These are phyloP conservation scores for Pediacus dermestoides DNA, from an alignment of 2,888 invertebrate genomes.

Conservation along the genomic window DNA sequence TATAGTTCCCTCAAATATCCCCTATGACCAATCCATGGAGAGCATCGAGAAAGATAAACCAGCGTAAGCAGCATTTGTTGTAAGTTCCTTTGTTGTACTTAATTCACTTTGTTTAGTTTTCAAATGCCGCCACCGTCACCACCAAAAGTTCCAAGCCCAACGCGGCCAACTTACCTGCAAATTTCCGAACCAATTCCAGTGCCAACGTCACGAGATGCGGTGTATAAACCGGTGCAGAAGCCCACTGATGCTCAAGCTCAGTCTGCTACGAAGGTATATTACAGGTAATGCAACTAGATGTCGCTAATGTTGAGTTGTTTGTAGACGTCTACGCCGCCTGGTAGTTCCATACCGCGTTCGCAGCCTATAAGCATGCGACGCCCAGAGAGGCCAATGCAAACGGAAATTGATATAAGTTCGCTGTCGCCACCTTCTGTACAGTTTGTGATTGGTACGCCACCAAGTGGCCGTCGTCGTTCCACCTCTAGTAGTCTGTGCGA, in stretches of 20 bases:
- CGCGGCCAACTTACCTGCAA: constrained; percentile 64
- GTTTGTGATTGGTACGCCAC: constrained; percentile 84
- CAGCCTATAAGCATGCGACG: constrained; percentile 83
- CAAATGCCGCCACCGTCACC: constrained; percentile 27
- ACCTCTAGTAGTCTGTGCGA: constrained; percentile 66
- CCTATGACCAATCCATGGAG: constrained; percentile 59
- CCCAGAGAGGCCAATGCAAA: constrained; percentile 65
- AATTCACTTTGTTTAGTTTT: constrained; percentile 18
- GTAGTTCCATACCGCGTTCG: constrained; percentile 63
- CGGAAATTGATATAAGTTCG: constrained; percentile 88
- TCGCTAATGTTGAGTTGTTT: constrained; percentile 6
- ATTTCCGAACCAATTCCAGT: constrained; percentile 76
- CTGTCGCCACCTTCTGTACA: constrained; percentile 88
- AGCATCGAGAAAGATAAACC: constrained; percentile 33
- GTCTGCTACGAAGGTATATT: constrained; percentile 21
- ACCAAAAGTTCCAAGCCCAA: constrained; percentile 54
- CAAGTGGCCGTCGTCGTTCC: constrained; percentile 61
- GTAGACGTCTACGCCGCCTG: no score
- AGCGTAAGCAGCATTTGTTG: constrained; percentile 17
- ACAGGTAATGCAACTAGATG: constrained; percentile 2
- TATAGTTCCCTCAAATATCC: constrained; percentile 68
- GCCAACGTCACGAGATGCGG: constrained; percentile 60
- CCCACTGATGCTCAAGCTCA: constrained; percentile 29
- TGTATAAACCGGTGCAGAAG: constrained; percentile 38
- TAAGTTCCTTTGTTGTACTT: constrained; percentile 6